Evolutionary conservation across 2,113 vertebrate species (phyloP).

Genomic region (Eira barbara): DNA sequence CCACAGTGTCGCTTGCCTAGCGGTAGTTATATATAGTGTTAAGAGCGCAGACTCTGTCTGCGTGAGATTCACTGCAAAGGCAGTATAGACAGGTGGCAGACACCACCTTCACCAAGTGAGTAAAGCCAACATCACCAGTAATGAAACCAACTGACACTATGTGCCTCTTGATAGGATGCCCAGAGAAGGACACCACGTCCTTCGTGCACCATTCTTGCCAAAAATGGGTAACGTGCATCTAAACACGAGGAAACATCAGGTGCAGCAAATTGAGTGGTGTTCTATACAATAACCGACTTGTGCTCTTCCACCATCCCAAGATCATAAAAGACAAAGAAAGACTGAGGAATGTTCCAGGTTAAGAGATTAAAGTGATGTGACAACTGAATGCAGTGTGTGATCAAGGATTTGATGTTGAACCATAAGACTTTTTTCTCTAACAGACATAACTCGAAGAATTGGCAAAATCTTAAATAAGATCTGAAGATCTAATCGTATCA

Average conservation of each 20-base stretch:
- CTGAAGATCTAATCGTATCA: background rate
- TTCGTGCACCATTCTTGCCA: background rate
- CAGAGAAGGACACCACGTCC: background rate
- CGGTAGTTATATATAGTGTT: background rate
- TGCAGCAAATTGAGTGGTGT: background rate
- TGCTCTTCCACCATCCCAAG: background rate
- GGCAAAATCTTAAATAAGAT: conserved; percentile 28
- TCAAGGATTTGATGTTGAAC: background rate
- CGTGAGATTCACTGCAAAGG: background rate
- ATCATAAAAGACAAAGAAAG: background rate
- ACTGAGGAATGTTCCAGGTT: background rate
- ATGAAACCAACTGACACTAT: background rate
- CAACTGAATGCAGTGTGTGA: background rate
- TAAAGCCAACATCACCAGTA: background rate
- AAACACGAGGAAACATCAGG: background rate
- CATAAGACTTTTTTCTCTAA: background rate
- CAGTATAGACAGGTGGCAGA: background rate
- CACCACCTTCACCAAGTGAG: background rate
- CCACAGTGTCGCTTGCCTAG: background rate
- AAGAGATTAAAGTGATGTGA: background rate
- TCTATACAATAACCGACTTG: background rate
- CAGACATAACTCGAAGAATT: background rate
- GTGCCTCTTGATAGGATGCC: background rate
- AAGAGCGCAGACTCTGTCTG: background rate
- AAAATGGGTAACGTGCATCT: background rate